Evolutionary conservation across 2,888 invertebrate genomes (phyloP).

Genomic region (Bimastos eiseni): DNA sequence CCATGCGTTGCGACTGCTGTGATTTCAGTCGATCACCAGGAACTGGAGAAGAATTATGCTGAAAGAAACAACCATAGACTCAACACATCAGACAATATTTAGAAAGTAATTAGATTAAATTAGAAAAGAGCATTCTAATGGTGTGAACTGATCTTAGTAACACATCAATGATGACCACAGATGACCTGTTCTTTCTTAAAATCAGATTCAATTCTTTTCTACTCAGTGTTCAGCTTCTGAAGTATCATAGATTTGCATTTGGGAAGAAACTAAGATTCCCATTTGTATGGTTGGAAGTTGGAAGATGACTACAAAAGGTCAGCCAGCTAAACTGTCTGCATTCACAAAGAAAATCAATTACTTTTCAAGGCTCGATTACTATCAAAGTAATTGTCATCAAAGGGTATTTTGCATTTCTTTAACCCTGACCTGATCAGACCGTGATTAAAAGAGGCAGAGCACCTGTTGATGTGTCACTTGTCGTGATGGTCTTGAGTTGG

Average conservation of each 20-base stretch:
- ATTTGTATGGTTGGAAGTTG: not conserved
- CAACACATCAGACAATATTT: no score
- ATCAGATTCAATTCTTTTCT: no score
- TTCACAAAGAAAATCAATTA: not conserved
- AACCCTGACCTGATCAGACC: not conserved
- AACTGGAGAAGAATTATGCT: constrained; percentile 32
- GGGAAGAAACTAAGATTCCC: not conserved
- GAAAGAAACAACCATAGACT: not conserved
- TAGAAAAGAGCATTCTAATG: no score
- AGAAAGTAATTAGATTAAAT: no score
- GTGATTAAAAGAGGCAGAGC: not conserved
- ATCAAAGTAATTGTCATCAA: not conserved
- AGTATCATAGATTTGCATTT: not conserved
- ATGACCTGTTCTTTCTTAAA: no score
- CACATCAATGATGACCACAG: no score
- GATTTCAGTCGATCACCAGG: constrained; percentile 35
- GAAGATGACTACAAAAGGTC: not conserved
- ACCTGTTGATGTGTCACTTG: not conserved
- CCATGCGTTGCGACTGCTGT: constrained; percentile 29
- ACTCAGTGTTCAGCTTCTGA: no score
- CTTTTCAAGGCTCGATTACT: not conserved
- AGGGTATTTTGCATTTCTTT: not conserved
- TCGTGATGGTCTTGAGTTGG: not conserved
- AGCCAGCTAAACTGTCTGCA: not conserved
- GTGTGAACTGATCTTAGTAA: no score